Evolutionary conservation across 2,113 vertebrate species (phyloP), one percentile per base, ranked within the genome.

Genomic region (Chascanopsetta lugubris): DNA sequence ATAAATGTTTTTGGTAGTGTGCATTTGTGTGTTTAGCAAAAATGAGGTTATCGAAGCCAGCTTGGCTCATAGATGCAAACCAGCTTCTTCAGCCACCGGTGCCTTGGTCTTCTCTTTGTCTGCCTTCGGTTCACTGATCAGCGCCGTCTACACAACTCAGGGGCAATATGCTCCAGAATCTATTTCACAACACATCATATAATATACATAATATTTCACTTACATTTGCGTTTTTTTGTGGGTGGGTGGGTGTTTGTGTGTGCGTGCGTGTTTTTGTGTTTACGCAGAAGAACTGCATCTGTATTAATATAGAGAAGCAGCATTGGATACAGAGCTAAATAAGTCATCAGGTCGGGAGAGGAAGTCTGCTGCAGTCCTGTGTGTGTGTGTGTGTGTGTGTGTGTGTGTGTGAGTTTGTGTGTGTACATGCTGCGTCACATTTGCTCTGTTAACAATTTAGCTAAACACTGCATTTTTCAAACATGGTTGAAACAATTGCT

Each of bases 311-410:
- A 53, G 43, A 74, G 43, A 74, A 60, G 32, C 61, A 40, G 32
- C 22, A 36, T 45, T 10, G 48, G 61, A 58, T 20, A 78, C 47
- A 51, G 51, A 50, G 66, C 59, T n/a, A 58, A 47, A 80, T 72
- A 79, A 86, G 75, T 84, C 84, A 84, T 61, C 47, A 27, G 74
- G 72, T 80, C 72, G 75, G 65, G 49, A 75, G 43, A 50, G 61
- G 56, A 69, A 62, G 49, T 66, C 6, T 71, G 34, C 40, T 42
- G 72, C 30, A 25, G 42, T 61, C 63, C 45, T 62, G 61, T 53
- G 24, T 54, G 58, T 48, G 50, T 43, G 22, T 77, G 48, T 68
- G 63, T 34, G 49, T 43, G 67, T 45, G 22, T 54, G 59, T 40
- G 68, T 57, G 49, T 29, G 21, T 71, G 48, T 61, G 63, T 22